These are phyloP conservation scores for Zaprionus ghesquierei DNA, from an alignment of 1,140 invertebrate species.

Conservation along the genomic window DNA sequence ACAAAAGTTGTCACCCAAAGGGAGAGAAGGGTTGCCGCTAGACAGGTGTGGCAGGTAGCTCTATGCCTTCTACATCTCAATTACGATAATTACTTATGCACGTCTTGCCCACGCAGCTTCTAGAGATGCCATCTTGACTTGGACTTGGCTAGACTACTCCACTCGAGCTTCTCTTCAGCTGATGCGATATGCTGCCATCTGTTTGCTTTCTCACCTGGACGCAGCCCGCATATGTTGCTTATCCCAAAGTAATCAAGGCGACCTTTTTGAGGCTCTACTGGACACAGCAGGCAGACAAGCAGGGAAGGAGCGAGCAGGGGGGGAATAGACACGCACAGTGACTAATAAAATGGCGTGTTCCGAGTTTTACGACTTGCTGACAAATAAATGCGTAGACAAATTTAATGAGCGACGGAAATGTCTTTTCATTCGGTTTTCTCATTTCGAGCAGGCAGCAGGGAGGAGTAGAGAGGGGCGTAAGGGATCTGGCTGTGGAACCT, in stretches of 20 bases:
- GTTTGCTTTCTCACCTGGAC: not conserved
- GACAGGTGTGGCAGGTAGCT: not conserved
- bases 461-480: not conserved
- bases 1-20: not conserved
- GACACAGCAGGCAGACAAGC: not conserved
- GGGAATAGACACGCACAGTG: not conserved
- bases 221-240: conserved; percentile 22
- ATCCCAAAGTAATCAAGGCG: conserved; percentile 26
- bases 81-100: conserved; percentile 11
- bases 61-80: not conserved
- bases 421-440: conserved; percentile 59
- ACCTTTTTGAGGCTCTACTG: conserved; percentile 24
- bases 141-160: not conserved
- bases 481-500: conserved; percentile 1
- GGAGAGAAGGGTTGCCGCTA: not conserved
- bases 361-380: conserved; percentile 74
- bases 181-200: not conserved
- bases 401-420: conserved; percentile 76
- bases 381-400: conserved; percentile 79
- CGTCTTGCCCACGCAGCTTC: not conserved
- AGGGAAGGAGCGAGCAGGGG: conserved; percentile 5
- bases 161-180: no score
- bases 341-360: conserved; percentile 64
- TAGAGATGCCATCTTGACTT: not conserved
- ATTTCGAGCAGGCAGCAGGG: not conserved